Conservation (phyloP, 2,113 vertebrate genomes). For the Silurus glanis region DNA sequence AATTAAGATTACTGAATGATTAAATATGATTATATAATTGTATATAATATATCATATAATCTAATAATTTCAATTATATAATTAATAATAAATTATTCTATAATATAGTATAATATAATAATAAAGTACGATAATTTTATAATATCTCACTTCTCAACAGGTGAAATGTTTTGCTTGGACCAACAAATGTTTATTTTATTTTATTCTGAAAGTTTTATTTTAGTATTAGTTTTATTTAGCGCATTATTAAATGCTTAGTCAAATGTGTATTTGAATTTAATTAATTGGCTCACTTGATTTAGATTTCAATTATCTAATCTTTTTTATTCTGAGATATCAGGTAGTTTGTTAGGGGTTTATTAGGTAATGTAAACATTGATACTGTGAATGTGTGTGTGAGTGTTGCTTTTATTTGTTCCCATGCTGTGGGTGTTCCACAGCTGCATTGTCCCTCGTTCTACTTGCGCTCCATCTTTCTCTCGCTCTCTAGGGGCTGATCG, state of each 20-base stretch:
- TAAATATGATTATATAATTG: no score
- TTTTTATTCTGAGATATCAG: neutral
- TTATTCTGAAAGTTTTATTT: no score
- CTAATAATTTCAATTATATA: no score
- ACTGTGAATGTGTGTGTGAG: conserved; percentile 63
- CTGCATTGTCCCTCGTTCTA: conserved; percentile 62
- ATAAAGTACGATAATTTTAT: no score
- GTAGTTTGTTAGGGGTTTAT: conserved; percentile 12
- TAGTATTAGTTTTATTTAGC: neutral
- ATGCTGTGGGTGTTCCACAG: conserved; percentile 57
- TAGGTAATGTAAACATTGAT: neutral
- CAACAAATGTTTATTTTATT: no score
- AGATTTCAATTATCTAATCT: neutral
- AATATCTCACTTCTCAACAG: no score
- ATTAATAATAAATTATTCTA: no score
- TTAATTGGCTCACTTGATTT: neutral
- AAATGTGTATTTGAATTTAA: neutral
- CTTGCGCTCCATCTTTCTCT: conserved; percentile 51
- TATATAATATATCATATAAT: no score
- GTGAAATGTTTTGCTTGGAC: no score
- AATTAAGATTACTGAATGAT: neutral
- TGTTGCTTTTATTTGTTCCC: conserved; percentile 67
- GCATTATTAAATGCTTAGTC: neutral
- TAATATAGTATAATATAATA: no score
- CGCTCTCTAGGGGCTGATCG: conserved; percentile 68